Conservation (phyloP, 2,888 invertebrate genomes). For the Tetragonisca angustula region DNA sequence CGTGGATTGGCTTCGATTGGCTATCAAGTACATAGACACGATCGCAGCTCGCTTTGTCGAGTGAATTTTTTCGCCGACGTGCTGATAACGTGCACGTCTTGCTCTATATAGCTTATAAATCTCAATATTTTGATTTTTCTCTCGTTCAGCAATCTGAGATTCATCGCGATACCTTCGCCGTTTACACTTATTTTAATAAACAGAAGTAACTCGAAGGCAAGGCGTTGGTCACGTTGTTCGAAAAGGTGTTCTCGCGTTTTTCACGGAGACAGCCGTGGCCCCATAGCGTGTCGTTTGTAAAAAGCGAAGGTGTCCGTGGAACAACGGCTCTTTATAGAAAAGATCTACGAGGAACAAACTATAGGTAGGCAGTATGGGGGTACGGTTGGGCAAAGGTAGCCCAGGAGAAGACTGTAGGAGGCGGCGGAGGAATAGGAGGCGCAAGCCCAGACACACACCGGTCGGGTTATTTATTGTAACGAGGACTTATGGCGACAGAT, state of each 20-base stretch:
- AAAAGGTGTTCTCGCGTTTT: neutral
- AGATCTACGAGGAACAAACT: constrained; percentile 47
- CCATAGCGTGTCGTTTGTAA: constrained; percentile 27
- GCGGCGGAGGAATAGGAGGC: constrained; percentile 65
- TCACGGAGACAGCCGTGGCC: neutral
- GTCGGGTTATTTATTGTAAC: constrained; percentile 84
- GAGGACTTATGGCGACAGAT: constrained; percentile 84
- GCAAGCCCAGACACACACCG: constrained; percentile 73
- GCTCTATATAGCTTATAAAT: too few species aligned
- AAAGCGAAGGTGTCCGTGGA: constrained; percentile 26
- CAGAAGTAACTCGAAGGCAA: too few species aligned
- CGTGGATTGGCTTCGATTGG: too few species aligned
- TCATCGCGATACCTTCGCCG: too few species aligned
- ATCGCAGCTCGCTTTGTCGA: too few species aligned
- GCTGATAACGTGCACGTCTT: too few species aligned
- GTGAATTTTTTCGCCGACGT: too few species aligned
- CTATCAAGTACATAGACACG: too few species aligned
- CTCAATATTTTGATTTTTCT: too few species aligned
- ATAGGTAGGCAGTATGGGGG: constrained; percentile 43
- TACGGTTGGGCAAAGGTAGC: constrained; percentile 64
- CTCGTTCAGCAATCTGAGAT: too few species aligned
- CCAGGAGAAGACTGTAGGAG: constrained; percentile 62
- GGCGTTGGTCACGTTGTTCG: neutral
- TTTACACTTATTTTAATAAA: too few species aligned
- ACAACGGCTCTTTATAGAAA: constrained; percentile 52